Evolutionary conservation across 2,797 vertebrate genomes (phyloP).

Genomic region (Sebastes hubbsi): DNA sequence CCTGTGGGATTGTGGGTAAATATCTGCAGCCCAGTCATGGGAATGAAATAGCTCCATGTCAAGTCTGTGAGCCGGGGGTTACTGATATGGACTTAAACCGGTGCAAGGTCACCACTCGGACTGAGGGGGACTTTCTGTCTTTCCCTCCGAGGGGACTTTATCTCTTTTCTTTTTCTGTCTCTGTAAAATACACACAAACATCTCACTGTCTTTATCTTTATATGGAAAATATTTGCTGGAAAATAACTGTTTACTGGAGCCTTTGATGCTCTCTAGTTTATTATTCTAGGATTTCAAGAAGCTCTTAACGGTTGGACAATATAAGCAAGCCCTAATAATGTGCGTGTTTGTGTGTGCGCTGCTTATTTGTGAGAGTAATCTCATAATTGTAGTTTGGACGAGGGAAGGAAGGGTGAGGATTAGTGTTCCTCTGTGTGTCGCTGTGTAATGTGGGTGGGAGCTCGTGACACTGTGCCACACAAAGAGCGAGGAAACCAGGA

Average conservation of each 20-base stretch:
- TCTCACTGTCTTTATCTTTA: conserved; percentile 21
- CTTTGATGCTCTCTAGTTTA: conserved; percentile 60
- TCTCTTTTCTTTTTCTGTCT: conserved; percentile 20
- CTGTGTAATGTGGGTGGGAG: conserved; percentile 63
- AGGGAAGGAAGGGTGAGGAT: conserved; percentile 78
- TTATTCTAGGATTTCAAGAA: conserved; percentile 57
- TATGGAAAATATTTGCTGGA: conserved; percentile 40
- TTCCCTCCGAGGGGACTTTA: conserved; percentile 32
- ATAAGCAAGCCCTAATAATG: conserved; percentile 23
- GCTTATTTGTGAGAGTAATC: conserved; percentile 72
- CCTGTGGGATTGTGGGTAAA: conserved; percentile 78
- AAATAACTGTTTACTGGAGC: conserved; percentile 66
- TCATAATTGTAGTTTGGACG: conserved; percentile 73
- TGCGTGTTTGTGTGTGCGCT: conserved; percentile 30
- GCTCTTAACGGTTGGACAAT: conserved; percentile 43
- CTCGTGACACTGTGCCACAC: conserved; percentile 64
- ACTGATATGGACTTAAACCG: conserved; percentile 57
- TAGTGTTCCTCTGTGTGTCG: conserved; percentile 53
- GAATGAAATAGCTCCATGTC: conserved; percentile 71
- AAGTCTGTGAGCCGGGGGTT: conserved; percentile 45
- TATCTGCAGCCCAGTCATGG: conserved; percentile 78
- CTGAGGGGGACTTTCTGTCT: conserved; percentile 45
- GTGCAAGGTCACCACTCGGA: conserved; percentile 50
- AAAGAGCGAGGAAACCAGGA: conserved; percentile 56
- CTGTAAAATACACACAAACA: conserved; percentile 33